Evolutionary conservation across 2,888 invertebrate genomes (phyloP), one percentile per base, ranked within the genome.

Genomic region (Chirona hameri): DNA sequence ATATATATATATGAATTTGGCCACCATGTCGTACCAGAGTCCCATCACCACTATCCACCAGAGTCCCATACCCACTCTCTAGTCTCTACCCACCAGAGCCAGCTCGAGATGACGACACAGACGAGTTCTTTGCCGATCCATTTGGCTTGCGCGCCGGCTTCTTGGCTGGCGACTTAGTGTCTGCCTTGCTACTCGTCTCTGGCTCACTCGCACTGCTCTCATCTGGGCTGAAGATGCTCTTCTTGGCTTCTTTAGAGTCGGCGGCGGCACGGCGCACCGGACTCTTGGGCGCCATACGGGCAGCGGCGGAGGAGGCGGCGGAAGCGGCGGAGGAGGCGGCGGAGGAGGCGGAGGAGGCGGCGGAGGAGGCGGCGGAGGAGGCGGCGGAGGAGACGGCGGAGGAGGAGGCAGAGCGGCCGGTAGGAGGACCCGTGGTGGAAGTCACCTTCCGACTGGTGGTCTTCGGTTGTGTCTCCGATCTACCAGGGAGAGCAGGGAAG

Each of bases 161-260:
- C 39, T 84, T 83, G 21, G 83, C 80, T n/a, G 79, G 76, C 21
- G 83, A 79, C 29, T 82, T 82, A 24, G 82, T 82, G 55, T 72
- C 81, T 18, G 27, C 80, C 69, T 39, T 52, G 46, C 21, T 76
- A 81, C 39, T 60, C 29, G 81, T 27, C 69, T 84, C 84, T 18
- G 80, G 76, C 14, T 84, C 84, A 29, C 84, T 84, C 76, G 83
- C 84, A 57, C 84, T 84, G 57, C 83, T 84, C 72, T 84, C 83
- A 55, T 84, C 84, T 31, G 84, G 84, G 29, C 83, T 83, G 81
- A 84, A 84, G 65, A 84, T 84, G 82, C 80, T 80, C 21, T 29
- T n/a, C n/a, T 21, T 24, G 27, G 80, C 21, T 3, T 7, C 55
- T 29, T 52, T n/a, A 18, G 24, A n/a, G 55, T 52, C 80, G 27